These are phyloP conservation scores for Troilus luridus DNA, from an alignment of 2,888 invertebrate species.

Conservation along the genomic window DNA sequence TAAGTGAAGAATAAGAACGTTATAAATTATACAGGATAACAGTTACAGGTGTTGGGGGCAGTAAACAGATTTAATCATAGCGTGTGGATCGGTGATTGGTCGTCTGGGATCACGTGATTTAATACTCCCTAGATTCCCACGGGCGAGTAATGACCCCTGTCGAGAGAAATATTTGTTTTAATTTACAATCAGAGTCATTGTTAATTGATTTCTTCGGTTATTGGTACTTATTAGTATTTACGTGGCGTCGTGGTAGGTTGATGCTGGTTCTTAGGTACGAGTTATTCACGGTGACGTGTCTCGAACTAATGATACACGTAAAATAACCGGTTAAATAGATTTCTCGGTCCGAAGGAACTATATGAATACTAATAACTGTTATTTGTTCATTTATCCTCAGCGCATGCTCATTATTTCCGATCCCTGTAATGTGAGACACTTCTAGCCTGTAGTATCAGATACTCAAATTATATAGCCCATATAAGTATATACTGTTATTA, in stretches of 20 bases:
- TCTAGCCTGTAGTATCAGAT: not conserved
- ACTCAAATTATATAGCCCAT: not conserved
- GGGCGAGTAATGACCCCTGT: slow-evolving; percentile 36
- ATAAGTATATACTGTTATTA: not conserved
- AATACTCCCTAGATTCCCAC: slow-evolving; percentile 7
- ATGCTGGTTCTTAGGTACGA: not conserved
- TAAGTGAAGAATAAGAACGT: not conserved
- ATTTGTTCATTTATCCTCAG: not conserved
- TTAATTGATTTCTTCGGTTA: slow-evolving; percentile 14
- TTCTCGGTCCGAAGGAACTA: not conserved
- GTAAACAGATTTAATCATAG: slow-evolving; percentile 41
- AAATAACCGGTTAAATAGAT: not conserved
- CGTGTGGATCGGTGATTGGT: slow-evolving; percentile 39
- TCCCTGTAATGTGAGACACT: not conserved
- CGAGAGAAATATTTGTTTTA: slow-evolving; percentile 31
- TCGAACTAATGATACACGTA: not conserved
- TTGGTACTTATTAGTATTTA: slow-evolving; percentile 27
- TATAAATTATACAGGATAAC: not conserved
- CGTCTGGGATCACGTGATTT: slow-evolving; percentile 10
- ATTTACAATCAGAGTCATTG: slow-evolving; percentile 26
- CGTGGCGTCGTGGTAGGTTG: not conserved
- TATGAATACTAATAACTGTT: not conserved
- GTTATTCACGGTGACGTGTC: not conserved
- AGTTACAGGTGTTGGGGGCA: slow-evolving; percentile 7
- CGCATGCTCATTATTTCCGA: not conserved